phyloP scores from a whole-genome alignment of 2,797 vertebrate genomes.

The Cossypha dichroa region DNA sequence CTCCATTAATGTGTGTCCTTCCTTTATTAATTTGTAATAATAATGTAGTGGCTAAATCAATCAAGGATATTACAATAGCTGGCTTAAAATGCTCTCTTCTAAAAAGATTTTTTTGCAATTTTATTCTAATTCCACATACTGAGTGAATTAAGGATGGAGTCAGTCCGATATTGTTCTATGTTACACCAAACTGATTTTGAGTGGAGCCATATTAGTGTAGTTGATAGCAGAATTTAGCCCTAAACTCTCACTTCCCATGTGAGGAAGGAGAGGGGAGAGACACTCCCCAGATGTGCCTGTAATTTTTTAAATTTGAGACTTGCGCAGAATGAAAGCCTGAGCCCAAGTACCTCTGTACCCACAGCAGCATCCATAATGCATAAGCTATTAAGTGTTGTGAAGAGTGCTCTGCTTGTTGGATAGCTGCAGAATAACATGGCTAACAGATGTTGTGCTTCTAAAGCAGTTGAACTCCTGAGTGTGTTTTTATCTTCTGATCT shows the following conservation, averaged over 20 bases:
- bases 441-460: slow-evolving; percentile 44
- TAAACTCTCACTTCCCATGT: neutral
- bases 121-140: slow-evolving; percentile 3
- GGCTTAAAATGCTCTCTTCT: slow-evolving; percentile 7
- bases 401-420: slow-evolving; percentile 49
- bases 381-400: neutral
- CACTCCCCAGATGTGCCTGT: neutral
- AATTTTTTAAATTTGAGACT: neutral
- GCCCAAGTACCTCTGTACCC: neutral
- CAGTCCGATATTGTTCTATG: neutral
- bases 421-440: slow-evolving; percentile 31
- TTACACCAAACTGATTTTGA: neutral
- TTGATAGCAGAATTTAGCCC: slow-evolving; percentile 7
- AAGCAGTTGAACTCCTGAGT: slow-evolving; percentile 42
- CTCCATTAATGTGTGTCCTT: slow-evolving; percentile 51
- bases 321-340: neutral
- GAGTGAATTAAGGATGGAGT: slow-evolving; percentile 3
- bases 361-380: neutral
- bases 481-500: slow-evolving; percentile 23
- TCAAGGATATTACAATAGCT: slow-evolving; percentile 31
- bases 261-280: neutral
- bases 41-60: slow-evolving; percentile 66
- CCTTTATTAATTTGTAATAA: slow-evolving; percentile 76
- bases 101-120: slow-evolving; percentile 8
- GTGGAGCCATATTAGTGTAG: neutral